Evolutionary conservation across 2,888 invertebrate species (phyloP).

Genomic region (Cheilosia scutellata): DNA sequence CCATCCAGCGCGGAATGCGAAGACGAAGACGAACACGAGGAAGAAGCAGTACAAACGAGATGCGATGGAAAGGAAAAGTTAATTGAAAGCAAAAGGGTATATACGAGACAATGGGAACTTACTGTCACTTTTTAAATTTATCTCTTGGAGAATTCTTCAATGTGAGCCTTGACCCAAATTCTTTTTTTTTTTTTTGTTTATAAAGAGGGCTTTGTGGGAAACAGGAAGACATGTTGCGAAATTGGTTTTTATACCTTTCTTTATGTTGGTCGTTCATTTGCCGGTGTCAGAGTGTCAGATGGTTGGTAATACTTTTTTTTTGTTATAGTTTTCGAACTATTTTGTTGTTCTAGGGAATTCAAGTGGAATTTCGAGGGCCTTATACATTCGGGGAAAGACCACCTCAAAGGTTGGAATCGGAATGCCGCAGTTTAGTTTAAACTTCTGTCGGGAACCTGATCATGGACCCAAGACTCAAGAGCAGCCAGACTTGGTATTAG

Average conservation of each 20-base stretch:
- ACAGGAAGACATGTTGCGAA: slow-evolving; percentile 39
- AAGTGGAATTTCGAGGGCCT: too few relatives aligned
- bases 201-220: slow-evolving; percentile 28
- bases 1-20: slow-evolving; percentile 31
- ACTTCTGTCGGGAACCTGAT: too few relatives aligned
- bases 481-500: too few relatives aligned
- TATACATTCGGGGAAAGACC: too few relatives aligned
- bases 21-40: neutral
- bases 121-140: slow-evolving; percentile 62
- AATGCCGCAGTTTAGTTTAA: too few relatives aligned
- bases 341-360: too few relatives aligned
- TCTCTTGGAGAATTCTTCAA: slow-evolving; percentile 38
- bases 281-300: neutral
- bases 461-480: too few relatives aligned
- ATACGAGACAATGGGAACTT: slow-evolving; percentile 49
- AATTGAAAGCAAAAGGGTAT: slow-evolving; percentile 72
- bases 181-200: neutral
- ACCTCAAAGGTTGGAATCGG: too few relatives aligned
- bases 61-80: slow-evolving; percentile 69
- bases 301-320: neutral
- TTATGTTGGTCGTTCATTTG: slow-evolving; percentile 7
- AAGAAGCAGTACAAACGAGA: slow-evolving; percentile 28
- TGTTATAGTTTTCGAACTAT: neutral
- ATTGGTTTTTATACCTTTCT: slow-evolving; percentile 26
- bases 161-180: slow-evolving; percentile 71